Base-by-base conservation (phyloP, 2,797 vertebrate genomes). In the Spinus pinus region DNA sequence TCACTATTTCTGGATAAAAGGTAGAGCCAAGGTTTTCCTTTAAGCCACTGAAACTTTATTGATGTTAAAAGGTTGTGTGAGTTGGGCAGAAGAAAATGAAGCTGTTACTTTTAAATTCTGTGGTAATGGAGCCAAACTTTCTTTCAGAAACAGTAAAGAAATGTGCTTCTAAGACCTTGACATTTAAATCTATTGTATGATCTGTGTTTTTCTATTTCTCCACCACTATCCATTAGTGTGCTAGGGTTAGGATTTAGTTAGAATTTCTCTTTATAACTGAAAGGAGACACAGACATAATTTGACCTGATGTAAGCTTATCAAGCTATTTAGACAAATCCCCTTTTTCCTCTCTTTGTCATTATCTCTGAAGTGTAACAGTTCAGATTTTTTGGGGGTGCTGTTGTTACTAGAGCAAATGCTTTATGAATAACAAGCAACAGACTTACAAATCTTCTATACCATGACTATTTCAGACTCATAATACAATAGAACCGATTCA, bases 91-190 rank as follows among this genome's bases (percentile, higher is more conserved):
- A 87, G 51, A 86, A 88, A 91, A 95, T 50, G 17, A 60, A 67
- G 25, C 35, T 81, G 28, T 54, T 14, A 6, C 46, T 79, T 96
- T 97, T 85, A 69, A 89, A 72, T 88, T 24, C 30, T 49, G 56
- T 13, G 13, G 19, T 72, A 79, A 57, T 35, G 30, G 33, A 95
- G 37, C 35, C 24, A 69, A 87, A 8, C 7, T 31, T 94, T 88
- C 80, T 57, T 94, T 88, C 60, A 92, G 74, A 93, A 71, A 50
- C 35, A 81, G 81, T 75, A 93, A 90, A 84, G n/a, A 93, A 95
- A 61, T 41, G 18, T 50, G 24, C 74, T 82, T 87, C 78, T 90
- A 81, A 88, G 88, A 85, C 56, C 56, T 91, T 64, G 56, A 21
- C 58, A 77, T 71, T 93, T 91, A 64, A 70, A 35, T 62, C 62